Evolutionary conservation across 2,797 vertebrate genomes (phyloP), one percentile per base, ranked within the genome.

Genomic region (Falco biarmicus): DNA sequence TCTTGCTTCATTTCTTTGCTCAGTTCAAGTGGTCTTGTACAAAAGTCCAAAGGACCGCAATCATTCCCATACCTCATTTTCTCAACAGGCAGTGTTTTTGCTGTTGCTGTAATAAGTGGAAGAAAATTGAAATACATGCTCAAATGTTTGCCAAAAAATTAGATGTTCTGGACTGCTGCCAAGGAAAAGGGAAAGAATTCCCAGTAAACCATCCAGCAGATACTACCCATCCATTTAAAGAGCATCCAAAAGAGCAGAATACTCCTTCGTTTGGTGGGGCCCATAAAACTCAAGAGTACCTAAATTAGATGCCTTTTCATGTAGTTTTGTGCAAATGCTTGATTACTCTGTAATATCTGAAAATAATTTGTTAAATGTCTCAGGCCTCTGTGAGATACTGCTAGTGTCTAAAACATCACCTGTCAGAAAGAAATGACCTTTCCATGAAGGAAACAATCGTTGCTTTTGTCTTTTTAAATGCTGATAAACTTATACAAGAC

Each of bases 401-500:
- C 74, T 92, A 18, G 24, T 86, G 89, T 48, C 78, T 76, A 88
- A 79, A 83, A 73, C 64, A 70, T 90, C 80, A 96, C 93, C 90
- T 84, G 18, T 95, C 87, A 94, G 65, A 71, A 90, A 87, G 48
- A 94, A 94, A 87, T 93, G 93, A 98, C 97, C 96, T 98, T 98
- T 98, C 85, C 57, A 68, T 26, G 5, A 71, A 89, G 89, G 95
- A 96, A 93, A 96, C 61, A 89, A 82, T 68, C 10, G 6, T 82
- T 90, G 37, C 22, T 51, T 96, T 88, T 78, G 70, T 97, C 90
- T 97, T 91, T 92, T 92, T 91, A 97, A 97, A 96, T 85, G 93
- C 88, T 97, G 90, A 96, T 96, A 95, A 94, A 97, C 95, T 87
- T 92, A 84, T 3, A 1, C 60, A 60, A 93, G 88, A 85, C 74